A percentile compares a stretch with the other conserved stretches of the same genome.
Evolutionary conservation across 2,888 invertebrate genomes (phyloP).

Genomic region (Operophtera brumata): DNA sequence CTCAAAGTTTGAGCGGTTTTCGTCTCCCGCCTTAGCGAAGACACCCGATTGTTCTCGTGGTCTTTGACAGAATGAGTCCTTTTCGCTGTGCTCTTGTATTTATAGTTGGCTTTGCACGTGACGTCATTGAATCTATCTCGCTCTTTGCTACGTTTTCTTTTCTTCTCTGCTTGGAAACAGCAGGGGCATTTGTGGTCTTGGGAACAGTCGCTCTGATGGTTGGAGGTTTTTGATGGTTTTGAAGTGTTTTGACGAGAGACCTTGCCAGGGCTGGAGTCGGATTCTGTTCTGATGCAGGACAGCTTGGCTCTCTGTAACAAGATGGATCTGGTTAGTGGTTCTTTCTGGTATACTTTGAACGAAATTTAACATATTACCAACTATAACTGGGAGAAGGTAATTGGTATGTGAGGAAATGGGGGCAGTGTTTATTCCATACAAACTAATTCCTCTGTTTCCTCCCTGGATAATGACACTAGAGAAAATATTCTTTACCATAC

Average conservation of each 20-base stretch:
- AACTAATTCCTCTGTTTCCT: too few relatives aligned
- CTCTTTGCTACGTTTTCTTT: conserved; percentile 56
- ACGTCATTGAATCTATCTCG: conserved; percentile 65
- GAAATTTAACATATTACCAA: background rate
- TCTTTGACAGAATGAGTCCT: conserved; percentile 79
- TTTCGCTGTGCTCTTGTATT: conserved; percentile 66
- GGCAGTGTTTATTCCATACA: too few relatives aligned
- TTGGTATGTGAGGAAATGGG: too few relatives aligned
- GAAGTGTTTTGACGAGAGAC: conserved; percentile 66
- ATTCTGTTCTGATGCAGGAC: conserved; percentile 73
- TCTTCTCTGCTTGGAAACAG: conserved; percentile 52
- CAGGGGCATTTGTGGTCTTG: conserved; percentile 72
- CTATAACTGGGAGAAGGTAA: background rate
- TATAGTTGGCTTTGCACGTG: conserved; percentile 69
- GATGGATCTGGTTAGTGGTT: background rate
- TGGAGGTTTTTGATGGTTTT: conserved; percentile 63
- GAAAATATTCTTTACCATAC: too few relatives aligned
- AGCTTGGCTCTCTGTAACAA: conserved; percentile 71
- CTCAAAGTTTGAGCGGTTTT: conserved; percentile 94
- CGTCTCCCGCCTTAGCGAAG: conserved; percentile 87
- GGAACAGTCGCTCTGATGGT: conserved; percentile 61
- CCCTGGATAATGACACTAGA: too few relatives aligned
- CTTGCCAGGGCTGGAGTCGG: conserved; percentile 73
- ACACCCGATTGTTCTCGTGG: conserved; percentile 82
- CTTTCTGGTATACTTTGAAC: background rate